Evolutionary conservation across 1,140 invertebrate genomes (phyloP).

Genomic region (Portunus trituberculatus): DNA sequence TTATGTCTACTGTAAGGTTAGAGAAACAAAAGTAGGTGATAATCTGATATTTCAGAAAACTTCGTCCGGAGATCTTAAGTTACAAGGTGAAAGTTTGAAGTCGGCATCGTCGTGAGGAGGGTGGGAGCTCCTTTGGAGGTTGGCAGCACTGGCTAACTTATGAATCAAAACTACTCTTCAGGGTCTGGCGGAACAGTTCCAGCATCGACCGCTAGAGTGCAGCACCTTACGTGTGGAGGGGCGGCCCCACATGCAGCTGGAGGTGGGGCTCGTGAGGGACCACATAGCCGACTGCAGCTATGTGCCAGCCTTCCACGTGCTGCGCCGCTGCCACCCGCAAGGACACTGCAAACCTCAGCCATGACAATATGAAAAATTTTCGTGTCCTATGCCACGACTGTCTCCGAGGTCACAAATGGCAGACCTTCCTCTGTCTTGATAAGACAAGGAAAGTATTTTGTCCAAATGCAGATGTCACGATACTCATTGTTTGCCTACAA

Average conservation of each 20-base stretch:
- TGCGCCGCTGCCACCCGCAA: conserved; percentile 35
- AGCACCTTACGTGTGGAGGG: conserved; percentile 55
- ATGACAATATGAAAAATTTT: conserved; percentile 64
- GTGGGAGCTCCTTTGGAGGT: conserved; percentile 41
- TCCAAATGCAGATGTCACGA: neutral
- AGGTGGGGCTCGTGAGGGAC: conserved; percentile 52
- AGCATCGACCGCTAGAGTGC: conserved; percentile 47
- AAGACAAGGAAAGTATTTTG: neutral
- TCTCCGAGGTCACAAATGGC: conserved; percentile 30
- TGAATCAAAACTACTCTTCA: conserved; percentile 71
- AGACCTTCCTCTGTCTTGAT: neutral
- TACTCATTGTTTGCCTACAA: too few species aligned
- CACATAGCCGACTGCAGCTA: conserved; percentile 42
- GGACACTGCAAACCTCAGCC: conserved; percentile 55
- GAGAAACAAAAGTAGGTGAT: conserved; percentile 5
- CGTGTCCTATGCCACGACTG: conserved; percentile 61
- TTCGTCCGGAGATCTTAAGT: conserved; percentile 62
- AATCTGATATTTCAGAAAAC: conserved; percentile 58
- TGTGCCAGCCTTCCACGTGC: conserved; percentile 52
- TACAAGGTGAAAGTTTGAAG: conserved; percentile 64
- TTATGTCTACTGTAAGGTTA: neutral
- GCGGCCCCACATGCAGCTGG: neutral
- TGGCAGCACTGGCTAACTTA: conserved; percentile 72
- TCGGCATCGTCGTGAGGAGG: conserved; percentile 31
- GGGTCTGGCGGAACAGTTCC: conserved; percentile 24